These are phyloP conservation scores for Bryconaethiops microstoma DNA, from an alignment of 2,797 vertebrate species.

Conservation along the genomic window DNA sequence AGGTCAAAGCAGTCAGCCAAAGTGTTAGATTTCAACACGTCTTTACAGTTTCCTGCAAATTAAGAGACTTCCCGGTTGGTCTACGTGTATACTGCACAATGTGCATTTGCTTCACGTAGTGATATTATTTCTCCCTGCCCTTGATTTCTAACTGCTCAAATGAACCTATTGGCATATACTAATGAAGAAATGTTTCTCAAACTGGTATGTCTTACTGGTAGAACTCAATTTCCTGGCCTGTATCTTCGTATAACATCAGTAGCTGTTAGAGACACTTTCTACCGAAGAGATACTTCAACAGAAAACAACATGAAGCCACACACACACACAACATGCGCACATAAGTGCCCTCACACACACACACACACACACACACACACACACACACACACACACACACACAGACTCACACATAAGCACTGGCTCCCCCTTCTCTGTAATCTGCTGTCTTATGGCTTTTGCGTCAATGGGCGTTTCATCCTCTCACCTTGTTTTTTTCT, in stretches of 20 bases:
- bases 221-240: constrained; percentile 40
- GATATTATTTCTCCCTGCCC: neutral
- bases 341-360: neutral
- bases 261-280: constrained; percentile 53
- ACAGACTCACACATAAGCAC: constrained; percentile 15
- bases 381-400: constrained; percentile 12
- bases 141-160: constrained; percentile 6
- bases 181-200: constrained; percentile 16
- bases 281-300: constrained; percentile 55
- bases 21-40: too few species aligned
- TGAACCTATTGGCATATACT: constrained; percentile 14
- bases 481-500: constrained; percentile 69
- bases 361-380: constrained; percentile 16
- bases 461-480: constrained; percentile 72
- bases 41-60: neutral
- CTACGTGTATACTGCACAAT: neutral
- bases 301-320: constrained; percentile 55
- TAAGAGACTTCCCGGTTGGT: neutral
- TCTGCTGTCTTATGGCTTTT: constrained; percentile 59
- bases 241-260: constrained; percentile 54
- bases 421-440: constrained; percentile 31
- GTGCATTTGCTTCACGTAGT: neutral
- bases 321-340: constrained; percentile 12
- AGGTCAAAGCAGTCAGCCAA: neutral
- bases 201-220: constrained; percentile 45